These are phyloP conservation scores for Otolemur crassicaudatus DNA, from an alignment of 2,797 vertebrate genomes.

Conservation along the genomic window DNA sequence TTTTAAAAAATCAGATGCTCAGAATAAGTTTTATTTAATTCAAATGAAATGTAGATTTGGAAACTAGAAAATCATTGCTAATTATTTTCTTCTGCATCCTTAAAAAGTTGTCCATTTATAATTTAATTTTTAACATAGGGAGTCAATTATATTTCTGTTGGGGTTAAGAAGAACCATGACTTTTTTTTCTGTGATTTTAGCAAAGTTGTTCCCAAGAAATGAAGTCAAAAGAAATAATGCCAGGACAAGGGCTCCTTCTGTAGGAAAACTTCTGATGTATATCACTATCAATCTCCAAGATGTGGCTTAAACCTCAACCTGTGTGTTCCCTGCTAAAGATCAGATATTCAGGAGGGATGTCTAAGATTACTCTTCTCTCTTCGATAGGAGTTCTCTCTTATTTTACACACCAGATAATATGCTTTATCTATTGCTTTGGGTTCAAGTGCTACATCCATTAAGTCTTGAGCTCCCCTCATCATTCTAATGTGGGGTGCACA, in stretches of 20 bases:
- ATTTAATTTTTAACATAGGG: background rate
- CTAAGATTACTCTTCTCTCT: background rate
- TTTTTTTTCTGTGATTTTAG: constrained; percentile 27
- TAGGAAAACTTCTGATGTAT: background rate
- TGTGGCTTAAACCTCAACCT: background rate
- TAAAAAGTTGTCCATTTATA: background rate
- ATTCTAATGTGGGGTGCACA: background rate
- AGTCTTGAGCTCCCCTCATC: background rate
- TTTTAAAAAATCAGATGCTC: background rate
- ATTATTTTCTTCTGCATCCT: constrained; percentile 59
- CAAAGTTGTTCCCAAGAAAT: background rate
- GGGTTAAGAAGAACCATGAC: background rate
- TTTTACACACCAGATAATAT: background rate
- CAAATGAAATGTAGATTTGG: constrained; percentile 31
- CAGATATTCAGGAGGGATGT: background rate
- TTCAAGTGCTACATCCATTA: background rate
- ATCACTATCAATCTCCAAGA: background rate
- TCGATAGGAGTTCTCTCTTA: background rate
- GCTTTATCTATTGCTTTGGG: background rate
- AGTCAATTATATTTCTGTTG: background rate
- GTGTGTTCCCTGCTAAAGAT: background rate
- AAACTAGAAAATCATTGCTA: background rate
- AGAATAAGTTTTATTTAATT: constrained; percentile 38
- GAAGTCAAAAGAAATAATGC: background rate
- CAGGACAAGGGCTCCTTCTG: background rate